Evolutionary conservation across 2,113 vertebrate genomes (phyloP).

Genomic region (Melanerpes aurifrons): DNA sequence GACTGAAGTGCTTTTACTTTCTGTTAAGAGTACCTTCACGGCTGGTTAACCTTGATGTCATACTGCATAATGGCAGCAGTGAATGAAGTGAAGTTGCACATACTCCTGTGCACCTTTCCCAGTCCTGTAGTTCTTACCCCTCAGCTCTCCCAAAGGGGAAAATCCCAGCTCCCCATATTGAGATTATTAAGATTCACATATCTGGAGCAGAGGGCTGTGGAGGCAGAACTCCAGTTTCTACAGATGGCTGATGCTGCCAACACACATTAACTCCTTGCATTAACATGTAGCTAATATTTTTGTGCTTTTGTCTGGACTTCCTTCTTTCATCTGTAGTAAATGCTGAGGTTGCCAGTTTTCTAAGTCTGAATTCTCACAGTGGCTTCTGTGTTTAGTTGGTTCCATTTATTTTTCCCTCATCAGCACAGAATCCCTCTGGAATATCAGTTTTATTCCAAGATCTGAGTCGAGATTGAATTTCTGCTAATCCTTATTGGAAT

Average conservation of each 20-base stretch:
- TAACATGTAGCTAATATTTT: neutral
- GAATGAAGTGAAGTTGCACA: neutral
- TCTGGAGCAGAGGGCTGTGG: neutral
- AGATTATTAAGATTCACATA: fast-evolving
- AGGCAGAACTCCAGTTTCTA: neutral
- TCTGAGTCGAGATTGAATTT: neutral
- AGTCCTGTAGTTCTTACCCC: neutral
- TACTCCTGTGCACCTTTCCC: fast-evolving
- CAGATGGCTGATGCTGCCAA: neutral
- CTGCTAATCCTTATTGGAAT: neutral
- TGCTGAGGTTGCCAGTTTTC: constrained; percentile 17
- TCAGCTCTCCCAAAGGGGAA: neutral
- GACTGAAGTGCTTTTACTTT: neutral
- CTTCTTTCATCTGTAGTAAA: neutral
- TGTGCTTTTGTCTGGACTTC: neutral
- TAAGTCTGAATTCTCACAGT: neutral
- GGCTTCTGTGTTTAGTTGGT: neutral
- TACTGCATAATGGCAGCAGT: neutral
- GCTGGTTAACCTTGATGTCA: neutral
- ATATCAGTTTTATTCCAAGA: neutral
- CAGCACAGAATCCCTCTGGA: neutral
- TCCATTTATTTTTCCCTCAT: neutral
- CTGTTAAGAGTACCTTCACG: neutral
- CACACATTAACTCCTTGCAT: fast-evolving
- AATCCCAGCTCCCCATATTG: fast-evolving